Evolutionary conservation across 2,888 invertebrate genomes (phyloP).

Genomic region (Pterostichus madidus): DNA sequence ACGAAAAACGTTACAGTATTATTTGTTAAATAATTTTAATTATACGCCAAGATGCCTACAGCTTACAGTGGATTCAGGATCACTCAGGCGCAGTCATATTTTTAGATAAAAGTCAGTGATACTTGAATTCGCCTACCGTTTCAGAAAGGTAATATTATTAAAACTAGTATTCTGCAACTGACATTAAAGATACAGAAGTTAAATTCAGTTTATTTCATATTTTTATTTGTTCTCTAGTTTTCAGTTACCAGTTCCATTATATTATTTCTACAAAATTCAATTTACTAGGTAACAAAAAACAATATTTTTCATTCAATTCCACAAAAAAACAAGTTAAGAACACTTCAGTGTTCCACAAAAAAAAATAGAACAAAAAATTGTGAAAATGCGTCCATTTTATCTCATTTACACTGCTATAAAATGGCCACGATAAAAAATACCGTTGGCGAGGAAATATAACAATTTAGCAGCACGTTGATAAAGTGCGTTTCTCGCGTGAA

Average conservation of each 20-base stretch:
- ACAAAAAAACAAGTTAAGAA: conserved; percentile 6
- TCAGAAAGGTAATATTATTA: too few relatives aligned
- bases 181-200: too few relatives aligned
- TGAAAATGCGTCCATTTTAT: not conserved
- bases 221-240: conserved; percentile 12
- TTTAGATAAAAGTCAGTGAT: too few relatives aligned
- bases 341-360: not conserved
- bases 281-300: conserved; percentile 28
- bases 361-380: not conserved
- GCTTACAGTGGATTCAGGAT: too few relatives aligned
- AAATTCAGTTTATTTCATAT: conserved; percentile 3
- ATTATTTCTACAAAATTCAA: conserved; percentile 43
- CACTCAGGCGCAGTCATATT: too few relatives aligned
- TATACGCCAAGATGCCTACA: too few relatives aligned
- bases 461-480: conserved; percentile 4
- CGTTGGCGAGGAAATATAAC: not conserved
- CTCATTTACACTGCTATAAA: not conserved
- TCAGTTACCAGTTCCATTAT: conserved; percentile 26
- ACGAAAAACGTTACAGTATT: too few relatives aligned
- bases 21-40: too few relatives aligned
- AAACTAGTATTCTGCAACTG: too few relatives aligned
- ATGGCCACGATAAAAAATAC: conserved; percentile 11
- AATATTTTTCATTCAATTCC: conserved; percentile 18
- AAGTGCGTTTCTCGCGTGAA: conserved; percentile 10
- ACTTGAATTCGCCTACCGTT: too few relatives aligned